Evolutionary conservation across 2,888 invertebrate species (phyloP).

Genomic region (Plebejus melissa): DNA sequence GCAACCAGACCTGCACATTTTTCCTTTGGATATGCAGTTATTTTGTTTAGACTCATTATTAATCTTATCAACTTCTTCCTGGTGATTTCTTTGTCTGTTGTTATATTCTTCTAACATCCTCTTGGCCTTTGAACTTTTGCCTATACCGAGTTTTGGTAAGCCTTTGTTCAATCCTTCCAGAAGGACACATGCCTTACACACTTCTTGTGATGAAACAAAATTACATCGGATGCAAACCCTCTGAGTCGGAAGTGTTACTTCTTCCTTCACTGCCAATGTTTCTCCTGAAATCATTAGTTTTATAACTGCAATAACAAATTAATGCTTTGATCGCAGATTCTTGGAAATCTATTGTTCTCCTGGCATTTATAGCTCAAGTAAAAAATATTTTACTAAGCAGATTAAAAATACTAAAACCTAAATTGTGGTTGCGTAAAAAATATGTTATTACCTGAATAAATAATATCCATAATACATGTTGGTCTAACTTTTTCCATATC

Average conservation of each 20-base stretch:
- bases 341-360: no score
- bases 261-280: conserved; percentile 89
- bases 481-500: conserved; percentile 97
- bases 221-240: conserved; percentile 91
- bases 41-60: conserved; percentile 43
- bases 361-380: no score
- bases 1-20: conserved; percentile 43
- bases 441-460: conserved; percentile 85
- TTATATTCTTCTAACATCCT: conserved; percentile 80
- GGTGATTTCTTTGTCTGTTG: conserved; percentile 46
- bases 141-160: conserved; percentile 92
- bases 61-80: conserved; percentile 48
- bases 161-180: conserved; percentile 97
- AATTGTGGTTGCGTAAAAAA: background rate
- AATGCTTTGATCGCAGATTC: no score
- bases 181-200: conserved; percentile 98
- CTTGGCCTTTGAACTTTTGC: conserved; percentile 90
- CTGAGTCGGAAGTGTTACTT: conserved; percentile 88
- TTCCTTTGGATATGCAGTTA: conserved; percentile 40
- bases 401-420: no score
- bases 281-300: conserved; percentile 81
- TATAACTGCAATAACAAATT: no score
- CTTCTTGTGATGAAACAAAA: conserved; percentile 93
- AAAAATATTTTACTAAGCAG: no score
- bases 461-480: conserved; percentile 94